A percentile compares a stretch with the other conserved stretches of the same genome.
Conservation (phyloP, 2,113 vertebrate species). For the Pycnonotus jocosus region DNA sequence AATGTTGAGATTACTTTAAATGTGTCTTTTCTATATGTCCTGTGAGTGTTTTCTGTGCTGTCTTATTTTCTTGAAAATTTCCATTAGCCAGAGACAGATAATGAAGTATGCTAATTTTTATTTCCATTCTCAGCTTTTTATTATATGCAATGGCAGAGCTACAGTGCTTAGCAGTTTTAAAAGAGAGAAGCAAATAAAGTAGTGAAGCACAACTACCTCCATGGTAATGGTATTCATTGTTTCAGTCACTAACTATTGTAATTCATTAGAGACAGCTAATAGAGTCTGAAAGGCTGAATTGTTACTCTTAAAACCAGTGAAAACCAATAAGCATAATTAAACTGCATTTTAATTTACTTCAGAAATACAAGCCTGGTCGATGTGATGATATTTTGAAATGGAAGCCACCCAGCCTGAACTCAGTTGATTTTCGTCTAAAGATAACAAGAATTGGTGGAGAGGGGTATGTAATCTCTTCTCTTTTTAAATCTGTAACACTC, state of each 20-base stretch:
- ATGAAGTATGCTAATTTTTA: constrained; percentile 15
- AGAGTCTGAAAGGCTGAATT: constrained; percentile 34
- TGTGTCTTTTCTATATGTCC: not conserved
- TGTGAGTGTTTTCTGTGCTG: not conserved
- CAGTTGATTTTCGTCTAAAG: constrained; percentile 97
- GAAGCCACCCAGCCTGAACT: constrained; percentile 98
- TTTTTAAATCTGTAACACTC: not conserved
- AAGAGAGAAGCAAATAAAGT: not conserved
- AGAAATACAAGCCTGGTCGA: constrained; percentile 94
- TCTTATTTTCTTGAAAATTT: not conserved
- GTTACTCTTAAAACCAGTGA: constrained; percentile 18
- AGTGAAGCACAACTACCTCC: constrained; percentile 10
- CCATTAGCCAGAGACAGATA: not conserved
- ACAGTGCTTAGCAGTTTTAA: not conserved
- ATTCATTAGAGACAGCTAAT: constrained; percentile 37
- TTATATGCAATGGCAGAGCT: not conserved
- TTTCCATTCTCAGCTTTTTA: not conserved
- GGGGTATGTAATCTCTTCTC: constrained; percentile 82
- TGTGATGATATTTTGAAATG: constrained; percentile 98
- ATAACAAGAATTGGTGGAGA: constrained; percentile 97
- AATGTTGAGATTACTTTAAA: not conserved
- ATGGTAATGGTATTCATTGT: not conserved
- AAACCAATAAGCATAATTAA: constrained; percentile 55
- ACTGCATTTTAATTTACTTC: constrained; percentile 61
- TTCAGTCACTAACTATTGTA: constrained; percentile 7